Percentiles rank a stretch among this genome's conserved stretches.
phyloP scores from a whole-genome alignment of 2,888 invertebrate genomes.

The Eupithecia subfuscata region DNA sequence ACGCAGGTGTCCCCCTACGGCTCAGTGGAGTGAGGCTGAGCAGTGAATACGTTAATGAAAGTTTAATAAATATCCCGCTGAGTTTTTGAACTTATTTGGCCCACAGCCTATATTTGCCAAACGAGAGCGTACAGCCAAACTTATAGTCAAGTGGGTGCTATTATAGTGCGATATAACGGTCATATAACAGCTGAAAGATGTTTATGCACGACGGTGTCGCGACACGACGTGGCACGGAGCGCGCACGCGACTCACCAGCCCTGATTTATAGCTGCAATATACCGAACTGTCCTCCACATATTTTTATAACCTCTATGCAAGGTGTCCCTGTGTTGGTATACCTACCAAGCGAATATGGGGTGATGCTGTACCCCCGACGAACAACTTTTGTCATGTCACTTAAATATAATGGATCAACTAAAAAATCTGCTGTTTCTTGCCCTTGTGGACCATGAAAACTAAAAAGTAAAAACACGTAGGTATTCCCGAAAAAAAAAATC shows the following conservation, averaged over 20 bases:
- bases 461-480: not conserved
- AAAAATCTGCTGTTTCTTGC: not conserved
- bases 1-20: too few relatives aligned
- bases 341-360: too few relatives aligned
- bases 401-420: not conserved
- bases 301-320: constrained; percentile 77
- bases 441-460: not conserved
- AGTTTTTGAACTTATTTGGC: not conserved
- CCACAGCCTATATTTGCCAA: not conserved
- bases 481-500: not conserved
- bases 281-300: constrained; percentile 79
- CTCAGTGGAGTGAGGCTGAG: too few relatives aligned
- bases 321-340: too few relatives aligned
- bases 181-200: constrained; percentile 44
- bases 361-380: too few relatives aligned
- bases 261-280: constrained; percentile 83
- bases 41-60: too few relatives aligned
- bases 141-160: constrained; percentile 22
- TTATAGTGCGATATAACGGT: constrained; percentile 41
- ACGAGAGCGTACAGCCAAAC: not conserved
- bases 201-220: constrained; percentile 59
- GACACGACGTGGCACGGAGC: constrained; percentile 51
- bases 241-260: constrained; percentile 57
- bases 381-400: too few relatives aligned
- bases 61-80: not conserved